These are phyloP conservation scores for Entelurus aequoreus DNA, from an alignment of 2,113 vertebrate genomes.

Conservation along the genomic window DNA sequence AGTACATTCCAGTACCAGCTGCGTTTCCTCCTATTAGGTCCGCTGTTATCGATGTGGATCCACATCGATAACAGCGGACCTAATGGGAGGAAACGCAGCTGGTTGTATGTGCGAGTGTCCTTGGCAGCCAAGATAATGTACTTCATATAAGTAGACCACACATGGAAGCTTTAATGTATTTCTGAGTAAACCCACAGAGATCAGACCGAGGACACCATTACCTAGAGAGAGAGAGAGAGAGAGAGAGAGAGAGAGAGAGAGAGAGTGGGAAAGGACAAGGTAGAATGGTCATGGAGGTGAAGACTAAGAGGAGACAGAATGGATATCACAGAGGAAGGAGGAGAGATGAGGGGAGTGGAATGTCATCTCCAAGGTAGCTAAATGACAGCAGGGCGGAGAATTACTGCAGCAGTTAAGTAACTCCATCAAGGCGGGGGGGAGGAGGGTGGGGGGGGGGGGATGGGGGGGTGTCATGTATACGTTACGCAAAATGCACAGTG, in stretches of 20 bases:
- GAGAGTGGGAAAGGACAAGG: slow-evolving; percentile 5
- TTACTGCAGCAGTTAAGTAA: slow-evolving; percentile 20
- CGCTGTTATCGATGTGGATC: no score
- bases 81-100: slow-evolving; percentile 29
- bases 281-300: neutral
- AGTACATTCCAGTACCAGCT: no score
- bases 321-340: slow-evolving; percentile 8
- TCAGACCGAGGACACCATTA: slow-evolving; percentile 43
- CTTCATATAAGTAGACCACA: slow-evolving; percentile 52
- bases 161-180: slow-evolving; percentile 54
- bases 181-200: slow-evolving; percentile 52
- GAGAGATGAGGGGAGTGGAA: slow-evolving; percentile 6
- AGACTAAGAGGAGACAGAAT: slow-evolving; percentile 10
- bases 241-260: slow-evolving; percentile 10
- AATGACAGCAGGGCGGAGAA: slow-evolving; percentile 22
- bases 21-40: no score
- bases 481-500: neutral
- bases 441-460: no score
- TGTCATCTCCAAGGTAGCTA: slow-evolving; percentile 35
- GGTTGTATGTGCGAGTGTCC: slow-evolving; percentile 27
- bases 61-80: slow-evolving; percentile 44
- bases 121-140: slow-evolving; percentile 52
- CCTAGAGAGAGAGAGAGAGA: slow-evolving; percentile 10
- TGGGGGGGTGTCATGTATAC: neutral
- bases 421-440: slow-evolving; percentile 3